Evolutionary conservation across 2,888 invertebrate genomes (phyloP), one percentile per base, ranked within the genome.

Genomic region (Hydroisotoma schaefferi): DNA sequence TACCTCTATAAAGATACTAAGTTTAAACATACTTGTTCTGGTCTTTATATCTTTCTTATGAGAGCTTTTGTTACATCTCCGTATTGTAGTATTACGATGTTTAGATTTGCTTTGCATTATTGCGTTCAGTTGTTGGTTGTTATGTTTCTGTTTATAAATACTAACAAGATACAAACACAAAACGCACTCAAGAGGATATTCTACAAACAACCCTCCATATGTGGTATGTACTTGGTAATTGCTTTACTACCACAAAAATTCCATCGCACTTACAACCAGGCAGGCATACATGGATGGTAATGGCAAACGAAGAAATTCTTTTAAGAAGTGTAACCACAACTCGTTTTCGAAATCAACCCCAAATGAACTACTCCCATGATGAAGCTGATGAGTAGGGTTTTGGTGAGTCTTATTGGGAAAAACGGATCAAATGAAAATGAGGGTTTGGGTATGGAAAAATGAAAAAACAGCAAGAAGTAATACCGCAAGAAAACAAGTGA

Each of bases 201-300:
- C n/a, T 20, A 40, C 40, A 40, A 40, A 40, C 40, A 40, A 40
- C 15, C 40, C 40, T 40, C 40, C 40, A 15, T 40, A 40, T 40
- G 40, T 40, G 40, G 40, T 40, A 40, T 40, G 40, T 40, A 40
- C 40, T 40, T 15, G 8, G 54, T 54, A 54, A 54, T 54, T 54
- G 44, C 54, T 54, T 47, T 23, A 28, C 55, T 55, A 55, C 55
- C 47, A 55, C 55, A 55, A 55, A 55, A 47, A 33, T 55, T 46
- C 23, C 46, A 18, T 43, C 43, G 5, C 43, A 15, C 43, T n/a
- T 20, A 8, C 22, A 46, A 18, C 46, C 25, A 46, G 23, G 15
- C 20, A n/a, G n/a, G n/a, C n/a, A n/a, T n/a, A n/a, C n/a, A n/a
- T n/a, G n/a, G n/a, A n/a, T n/a, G n/a, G 15, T 10, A 46, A 8